Evolutionary conservation across 2,113 vertebrate genomes (phyloP), one percentile per base, ranked within the genome.

Genomic region (Chloebia gouldiae): DNA sequence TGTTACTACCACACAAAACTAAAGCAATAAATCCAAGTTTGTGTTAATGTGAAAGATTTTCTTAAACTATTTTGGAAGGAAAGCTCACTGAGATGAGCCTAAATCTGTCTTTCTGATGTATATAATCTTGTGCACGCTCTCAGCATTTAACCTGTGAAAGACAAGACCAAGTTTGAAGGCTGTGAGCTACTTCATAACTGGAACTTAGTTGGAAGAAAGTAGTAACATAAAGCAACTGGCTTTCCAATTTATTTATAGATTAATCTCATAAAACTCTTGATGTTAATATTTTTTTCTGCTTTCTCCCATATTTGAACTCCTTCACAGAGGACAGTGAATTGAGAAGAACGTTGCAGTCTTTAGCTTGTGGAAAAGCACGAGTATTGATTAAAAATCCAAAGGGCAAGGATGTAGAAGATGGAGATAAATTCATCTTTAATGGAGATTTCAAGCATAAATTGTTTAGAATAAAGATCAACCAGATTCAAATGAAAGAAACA

Each of bases 401-500:
- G 90, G 97, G 98, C 49, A 98, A 98, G 90, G 98, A 98, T 57
- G 97, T 98, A 13, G 98, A 98, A 81, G 98, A 98, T 13, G 98
- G 98, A 88, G 98, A 98, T 91, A 98, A 97, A 81, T 98, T 98
- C 93, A 78, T 95, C 63, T 98, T 98, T 68, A 98, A 98, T 27
- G 97, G 88, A 39, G 98, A 98, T 19, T 98, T 98, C 97, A 98
- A 98, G 90, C 98, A 98, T 84, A 98, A 98, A 81, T 81, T 98
- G 86, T 98, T 98, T 56, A 97, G 98, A 94, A 98, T 98, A 93
- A 98, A 98, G 97, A 98, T 98, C 95, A 98, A 98, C 92, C 98
- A 98, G 85, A 98, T 98, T 47, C 98, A 98, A 94, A 98, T 98
- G 98, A 98, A 98, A 91, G 98, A 98, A 96, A 98, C 98, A 2